Evolutionary conservation across 2,797 vertebrate genomes (phyloP).

Genomic region (Hydrocynus forskahlii): DNA sequence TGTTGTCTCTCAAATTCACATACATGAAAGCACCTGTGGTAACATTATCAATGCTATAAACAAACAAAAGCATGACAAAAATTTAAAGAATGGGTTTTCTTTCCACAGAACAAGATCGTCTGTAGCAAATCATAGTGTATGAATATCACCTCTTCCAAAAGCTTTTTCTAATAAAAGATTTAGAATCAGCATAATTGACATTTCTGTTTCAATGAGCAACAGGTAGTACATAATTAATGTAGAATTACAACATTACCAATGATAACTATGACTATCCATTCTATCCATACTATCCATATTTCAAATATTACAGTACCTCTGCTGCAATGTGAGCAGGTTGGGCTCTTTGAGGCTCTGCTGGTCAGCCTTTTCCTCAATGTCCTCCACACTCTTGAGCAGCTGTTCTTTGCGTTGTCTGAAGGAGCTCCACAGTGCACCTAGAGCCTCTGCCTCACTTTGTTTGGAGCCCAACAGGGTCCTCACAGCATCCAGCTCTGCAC

Average conservation of each 20-base stretch:
- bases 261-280: background rate
- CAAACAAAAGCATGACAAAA: no score
- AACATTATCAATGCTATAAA: no score
- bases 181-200: no score
- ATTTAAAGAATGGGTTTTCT: no score
- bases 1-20: no score
- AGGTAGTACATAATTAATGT: background rate
- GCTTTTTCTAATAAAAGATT: background rate
- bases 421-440: constrained; percentile 82
- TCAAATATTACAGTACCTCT: constrained; percentile 77
- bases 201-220: background rate
- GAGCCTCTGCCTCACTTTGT: constrained; percentile 89
- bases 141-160: no score
- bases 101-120: no score
- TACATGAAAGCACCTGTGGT: no score
- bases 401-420: constrained; percentile 88
- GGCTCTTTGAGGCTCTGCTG: constrained; percentile 84
- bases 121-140: background rate
- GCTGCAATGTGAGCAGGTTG: constrained; percentile 86
- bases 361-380: constrained; percentile 91
- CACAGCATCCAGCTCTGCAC: constrained; percentile 84
- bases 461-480: constrained; percentile 85
- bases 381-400: constrained; percentile 88
- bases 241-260: background rate
- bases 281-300: background rate